Conservation (phyloP, 2,797 vertebrate species). For the Phoxinus dragarum region DNA sequence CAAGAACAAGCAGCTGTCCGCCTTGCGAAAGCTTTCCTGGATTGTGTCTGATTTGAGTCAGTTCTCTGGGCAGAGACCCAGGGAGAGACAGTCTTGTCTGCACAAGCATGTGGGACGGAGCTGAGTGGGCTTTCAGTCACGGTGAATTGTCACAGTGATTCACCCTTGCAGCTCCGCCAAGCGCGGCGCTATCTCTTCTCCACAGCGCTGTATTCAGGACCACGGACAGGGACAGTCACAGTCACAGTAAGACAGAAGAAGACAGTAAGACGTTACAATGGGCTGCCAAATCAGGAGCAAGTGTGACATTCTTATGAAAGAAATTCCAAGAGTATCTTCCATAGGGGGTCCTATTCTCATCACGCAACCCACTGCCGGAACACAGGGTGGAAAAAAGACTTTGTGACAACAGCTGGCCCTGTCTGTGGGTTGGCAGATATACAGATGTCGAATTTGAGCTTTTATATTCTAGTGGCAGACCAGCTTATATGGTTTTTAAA, state of each 20-base stretch:
- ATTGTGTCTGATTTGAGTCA: constrained; percentile 46
- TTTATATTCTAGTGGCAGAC: constrained; percentile 42
- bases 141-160: constrained; percentile 53
- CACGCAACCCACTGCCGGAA: constrained; percentile 28
- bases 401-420: constrained; percentile 44
- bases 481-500: constrained; percentile 21
- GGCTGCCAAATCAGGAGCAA: constrained; percentile 45
- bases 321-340: constrained; percentile 34
- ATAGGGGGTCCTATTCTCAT: constrained; percentile 44
- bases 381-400: constrained; percentile 4
- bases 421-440: constrained; percentile 37
- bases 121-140: constrained; percentile 48
- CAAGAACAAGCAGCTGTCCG: constrained; percentile 48
- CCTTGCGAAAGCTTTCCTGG: constrained; percentile 42
- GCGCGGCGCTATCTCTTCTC: constrained; percentile 47
- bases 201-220: constrained; percentile 47
- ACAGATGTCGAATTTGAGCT: constrained; percentile 37
- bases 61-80: constrained; percentile 40
- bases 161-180: constrained; percentile 50
- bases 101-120: constrained; percentile 40
- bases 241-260: constrained; percentile 32
- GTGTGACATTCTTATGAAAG: constrained; percentile 41
- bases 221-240: constrained; percentile 38
- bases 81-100: constrained; percentile 38
- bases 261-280: constrained; percentile 38